These are phyloP conservation scores for Eustalomyia histrio DNA, from an alignment of 2,888 invertebrate species.

Conservation along the genomic window DNA sequence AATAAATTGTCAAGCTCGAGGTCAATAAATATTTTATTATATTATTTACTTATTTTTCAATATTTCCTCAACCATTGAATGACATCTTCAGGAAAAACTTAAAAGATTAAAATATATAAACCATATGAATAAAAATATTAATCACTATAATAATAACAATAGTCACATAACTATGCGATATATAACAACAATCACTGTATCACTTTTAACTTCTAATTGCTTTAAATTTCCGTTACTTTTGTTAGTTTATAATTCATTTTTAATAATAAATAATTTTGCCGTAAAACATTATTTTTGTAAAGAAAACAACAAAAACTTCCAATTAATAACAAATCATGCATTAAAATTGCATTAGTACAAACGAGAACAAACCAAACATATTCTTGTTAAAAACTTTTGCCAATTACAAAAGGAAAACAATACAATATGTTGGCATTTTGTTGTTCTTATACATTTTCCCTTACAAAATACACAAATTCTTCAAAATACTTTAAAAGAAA, in stretches of 20 bases:
- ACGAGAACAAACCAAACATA: conserved; percentile 44
- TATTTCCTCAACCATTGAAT: no score
- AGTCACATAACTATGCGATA: no score
- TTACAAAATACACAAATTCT: conserved; percentile 30
- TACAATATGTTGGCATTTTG: conserved; percentile 60
- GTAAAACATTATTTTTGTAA: conserved; percentile 30
- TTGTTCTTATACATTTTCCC: neutral
- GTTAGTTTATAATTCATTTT: conserved; percentile 41
- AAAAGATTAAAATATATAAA: no score
- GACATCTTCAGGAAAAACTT: no score
- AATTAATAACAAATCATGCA: conserved; percentile 79
- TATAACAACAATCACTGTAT: neutral
- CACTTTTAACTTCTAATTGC: neutral
- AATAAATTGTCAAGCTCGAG: no score
- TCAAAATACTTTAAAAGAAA: conserved; percentile 13
- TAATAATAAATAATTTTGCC: conserved; percentile 59
- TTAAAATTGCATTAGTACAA: conserved; percentile 77
- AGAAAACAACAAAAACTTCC: conserved; percentile 68
- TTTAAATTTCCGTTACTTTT: conserved; percentile 10
- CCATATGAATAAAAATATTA: no score
- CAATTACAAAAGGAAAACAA: conserved; percentile 57
- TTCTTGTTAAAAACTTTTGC: conserved; percentile 55
- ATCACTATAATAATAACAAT: no score
- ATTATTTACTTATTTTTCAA: no score
- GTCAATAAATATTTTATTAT: no score